Evolutionary conservation across 2,797 vertebrate species (phyloP), one percentile per base, ranked within the genome.

Genomic region (Nyctalus aviator): DNA sequence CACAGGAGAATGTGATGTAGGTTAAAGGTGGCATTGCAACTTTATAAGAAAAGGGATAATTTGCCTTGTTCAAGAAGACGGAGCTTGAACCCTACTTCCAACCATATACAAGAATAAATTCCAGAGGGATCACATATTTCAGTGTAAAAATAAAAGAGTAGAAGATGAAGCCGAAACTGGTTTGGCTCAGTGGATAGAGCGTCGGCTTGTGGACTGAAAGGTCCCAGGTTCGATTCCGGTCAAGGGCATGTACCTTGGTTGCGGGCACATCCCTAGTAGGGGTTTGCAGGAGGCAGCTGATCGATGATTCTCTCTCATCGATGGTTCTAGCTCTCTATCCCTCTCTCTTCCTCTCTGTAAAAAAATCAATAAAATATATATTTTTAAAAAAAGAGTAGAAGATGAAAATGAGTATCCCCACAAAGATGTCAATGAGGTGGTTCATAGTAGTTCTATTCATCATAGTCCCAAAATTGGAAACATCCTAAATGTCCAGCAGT

Each of bases 11-110:
- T 2, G 0, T 48, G 37, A 50, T 23, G 1, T 11, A 66, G 27
- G 62, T 64, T 53, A 20, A 64, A 84, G 62, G 62, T 12, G 13
- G 18, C 8, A 27, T 46, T 25, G 32, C 55, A 35, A 30, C 2
- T 3, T 72, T 55, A 18, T 5, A n/a, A n/a, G 21, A 18, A 87
- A 66, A 83, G 50, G 78, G 41, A 50, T 72, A 30, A 77, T 72
- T 82, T 71, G 18, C 53, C 46, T 83, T 57, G 53, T 66, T 10
- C 83, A n/a, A 23, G 46, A 72, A 86, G 55, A 57, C 14, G n/a
- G 37, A 90, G 25, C 35, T 77, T 55, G 37, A 90, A 21, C 21
- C 46, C 37, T 48, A 41, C 94, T 57, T 87, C 55, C 76, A 66
- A 72, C 27, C 27, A 18, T 11, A 48, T 15, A 90, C n/a, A 57